Conservation (phyloP, 2,113 vertebrate genomes). For the Nesospiza acunhae region DNA sequence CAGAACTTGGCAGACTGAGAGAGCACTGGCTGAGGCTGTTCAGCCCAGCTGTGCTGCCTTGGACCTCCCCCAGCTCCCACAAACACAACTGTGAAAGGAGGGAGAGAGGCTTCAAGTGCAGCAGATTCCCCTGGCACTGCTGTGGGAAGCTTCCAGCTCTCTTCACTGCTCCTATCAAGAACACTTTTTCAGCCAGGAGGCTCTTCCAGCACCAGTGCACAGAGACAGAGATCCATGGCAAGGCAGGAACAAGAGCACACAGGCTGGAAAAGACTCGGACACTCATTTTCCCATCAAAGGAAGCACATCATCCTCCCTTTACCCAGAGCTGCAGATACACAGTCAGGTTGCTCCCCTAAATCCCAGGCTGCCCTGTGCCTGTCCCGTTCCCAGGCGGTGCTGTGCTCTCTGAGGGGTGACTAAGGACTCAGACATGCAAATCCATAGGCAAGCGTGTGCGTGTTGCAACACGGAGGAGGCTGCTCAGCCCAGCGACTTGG, state of each 20-base stretch:
- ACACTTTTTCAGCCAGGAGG: not conserved
- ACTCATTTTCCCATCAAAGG: not conserved
- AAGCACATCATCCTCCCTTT: not conserved
- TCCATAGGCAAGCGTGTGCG: not conserved
- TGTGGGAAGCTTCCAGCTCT: not conserved
- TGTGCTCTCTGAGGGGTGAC: not conserved
- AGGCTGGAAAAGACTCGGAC: not conserved
- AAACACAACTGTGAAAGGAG: not conserved
- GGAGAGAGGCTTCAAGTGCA: not conserved
- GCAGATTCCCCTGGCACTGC: not conserved
- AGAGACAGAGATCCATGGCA: not conserved
- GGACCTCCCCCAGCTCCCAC: not conserved
- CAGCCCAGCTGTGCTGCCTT: not conserved
- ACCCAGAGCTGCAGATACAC: not conserved
- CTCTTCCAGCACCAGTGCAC: not conserved
- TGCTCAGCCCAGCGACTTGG: not conserved
- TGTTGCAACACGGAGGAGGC: not conserved
- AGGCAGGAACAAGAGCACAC: fast-evolving
- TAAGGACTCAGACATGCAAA: slow-evolving; percentile 36
- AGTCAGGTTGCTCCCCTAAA: not conserved
- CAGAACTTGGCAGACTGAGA: not conserved
- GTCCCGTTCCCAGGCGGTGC: not conserved
- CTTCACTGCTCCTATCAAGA: not conserved
- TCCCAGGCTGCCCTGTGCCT: not conserved
- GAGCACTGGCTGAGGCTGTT: not conserved